Evolutionary conservation across 2,888 invertebrate genomes (phyloP).

Genomic region (Sphinx pinastri): DNA sequence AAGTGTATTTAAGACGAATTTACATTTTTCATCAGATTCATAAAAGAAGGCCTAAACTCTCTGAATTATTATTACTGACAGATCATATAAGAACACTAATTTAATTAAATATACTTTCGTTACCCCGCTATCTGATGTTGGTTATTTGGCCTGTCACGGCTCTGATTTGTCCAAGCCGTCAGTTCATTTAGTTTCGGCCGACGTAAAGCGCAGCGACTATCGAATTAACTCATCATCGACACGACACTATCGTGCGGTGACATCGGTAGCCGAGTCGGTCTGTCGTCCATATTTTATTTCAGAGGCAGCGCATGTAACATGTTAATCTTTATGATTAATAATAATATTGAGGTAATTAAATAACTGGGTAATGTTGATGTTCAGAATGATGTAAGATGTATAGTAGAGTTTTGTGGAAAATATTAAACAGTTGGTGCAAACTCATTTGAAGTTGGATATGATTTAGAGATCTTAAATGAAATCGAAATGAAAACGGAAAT

Average conservation of each 20-base stretch:
- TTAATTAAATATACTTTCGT: slow-evolving; percentile 19
- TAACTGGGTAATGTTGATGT: neutral
- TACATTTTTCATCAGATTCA: no score
- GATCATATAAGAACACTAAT: neutral
- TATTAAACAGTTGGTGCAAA: neutral
- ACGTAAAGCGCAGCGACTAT: slow-evolving; percentile 64
- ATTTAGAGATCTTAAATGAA: no score
- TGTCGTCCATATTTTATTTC: slow-evolving; percentile 35
- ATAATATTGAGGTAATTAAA: slow-evolving; percentile 4
- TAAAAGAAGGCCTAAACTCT: no score
- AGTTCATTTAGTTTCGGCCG: slow-evolving; percentile 57
- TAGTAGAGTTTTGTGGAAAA: no score
- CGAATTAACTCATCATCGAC: slow-evolving; percentile 74
- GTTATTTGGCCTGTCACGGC: slow-evolving; percentile 41
- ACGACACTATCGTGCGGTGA: slow-evolving; percentile 64
- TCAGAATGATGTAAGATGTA: neutral
- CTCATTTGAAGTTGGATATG: neutral
- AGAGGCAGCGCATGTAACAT: slow-evolving; percentile 7
- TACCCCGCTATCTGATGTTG: slow-evolving; percentile 25
- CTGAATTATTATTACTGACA: no score
- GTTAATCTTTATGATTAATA: neutral
- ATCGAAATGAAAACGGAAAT: no score
- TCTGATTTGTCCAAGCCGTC: slow-evolving; percentile 57
- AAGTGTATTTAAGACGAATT: no score
- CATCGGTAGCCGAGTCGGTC: slow-evolving; percentile 64